phyloP scores from a whole-genome alignment of 1,140 invertebrate genomes.

The Neoseiulus cucumeris region DNA sequence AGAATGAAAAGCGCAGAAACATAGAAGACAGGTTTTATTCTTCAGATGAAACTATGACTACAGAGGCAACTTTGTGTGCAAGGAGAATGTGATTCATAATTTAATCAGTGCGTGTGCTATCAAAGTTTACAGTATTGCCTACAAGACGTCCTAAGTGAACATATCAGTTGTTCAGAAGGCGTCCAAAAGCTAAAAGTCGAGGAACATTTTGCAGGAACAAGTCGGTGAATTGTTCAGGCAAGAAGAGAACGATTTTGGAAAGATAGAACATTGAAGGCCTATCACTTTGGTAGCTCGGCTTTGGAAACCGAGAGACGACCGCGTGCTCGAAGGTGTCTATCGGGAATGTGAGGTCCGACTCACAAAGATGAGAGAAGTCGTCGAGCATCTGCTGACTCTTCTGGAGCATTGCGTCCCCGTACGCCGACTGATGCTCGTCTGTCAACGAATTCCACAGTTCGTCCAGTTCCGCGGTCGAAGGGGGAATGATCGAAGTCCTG shows the following conservation, averaged over 20 bases:
- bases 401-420: neutral
- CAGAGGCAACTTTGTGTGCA: no score
- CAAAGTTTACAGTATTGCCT: no score
- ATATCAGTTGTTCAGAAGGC: no score
- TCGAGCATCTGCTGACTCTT: neutral
- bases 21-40: no score
- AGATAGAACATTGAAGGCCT: neutral
- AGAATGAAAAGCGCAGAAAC: no score
- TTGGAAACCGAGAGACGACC: neutral
- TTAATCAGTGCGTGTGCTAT: no score
- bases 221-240: no score
- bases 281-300: neutral
- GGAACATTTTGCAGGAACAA: no score
- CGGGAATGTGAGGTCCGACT: neutral
- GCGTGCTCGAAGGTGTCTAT: neutral
- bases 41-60: no score
- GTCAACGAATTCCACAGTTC: neutral
- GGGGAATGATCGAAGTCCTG: neutral
- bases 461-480: neutral
- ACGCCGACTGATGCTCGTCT: neutral
- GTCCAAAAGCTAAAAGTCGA: no score
- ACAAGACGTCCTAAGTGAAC: no score
- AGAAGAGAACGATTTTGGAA: neutral
- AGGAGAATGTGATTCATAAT: no score
- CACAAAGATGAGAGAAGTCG: neutral